A percentile compares a stretch with the other conserved stretches of the same genome.
Conservation (phyloP, 1,140 invertebrate genomes). For the Chrysomallon squamiferum region DNA sequence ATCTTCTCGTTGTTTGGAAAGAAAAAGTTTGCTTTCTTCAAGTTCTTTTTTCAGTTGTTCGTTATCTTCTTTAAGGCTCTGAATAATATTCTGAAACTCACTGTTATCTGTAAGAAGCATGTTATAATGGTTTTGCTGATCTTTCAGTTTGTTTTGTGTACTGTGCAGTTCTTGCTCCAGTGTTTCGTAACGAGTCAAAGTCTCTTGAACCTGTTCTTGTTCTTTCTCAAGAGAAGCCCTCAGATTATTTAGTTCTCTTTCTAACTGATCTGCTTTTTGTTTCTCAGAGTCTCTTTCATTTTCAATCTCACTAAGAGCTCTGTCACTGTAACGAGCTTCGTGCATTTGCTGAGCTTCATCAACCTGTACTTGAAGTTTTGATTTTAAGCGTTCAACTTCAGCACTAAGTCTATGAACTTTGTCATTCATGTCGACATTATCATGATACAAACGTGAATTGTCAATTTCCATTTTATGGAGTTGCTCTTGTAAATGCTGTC, state of each 20-base stretch:
- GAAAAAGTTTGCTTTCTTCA: conserved; percentile 22
- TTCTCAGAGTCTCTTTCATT: neutral
- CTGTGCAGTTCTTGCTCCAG: conserved; percentile 15
- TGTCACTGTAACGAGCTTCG: neutral
- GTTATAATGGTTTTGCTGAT: conserved; percentile 68
- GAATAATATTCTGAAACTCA: conserved; percentile 70
- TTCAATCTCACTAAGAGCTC: neutral
- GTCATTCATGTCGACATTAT: neutral
- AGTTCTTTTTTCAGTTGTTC: conserved; percentile 63
- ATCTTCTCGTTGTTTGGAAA: conserved; percentile 9
- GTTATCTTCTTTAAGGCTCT: conserved; percentile 57
- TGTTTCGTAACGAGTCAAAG: neutral
- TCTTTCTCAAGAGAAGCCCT: neutral
- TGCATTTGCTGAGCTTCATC: neutral
- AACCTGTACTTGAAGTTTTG: neutral
- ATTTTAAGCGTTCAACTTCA: neutral
- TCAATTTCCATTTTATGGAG: conserved; percentile 4
- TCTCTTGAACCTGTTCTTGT: neutral
- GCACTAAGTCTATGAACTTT: neutral
- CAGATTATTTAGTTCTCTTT: neutral
- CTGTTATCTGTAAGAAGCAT: conserved; percentile 80
- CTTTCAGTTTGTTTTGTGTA: conserved; percentile 39
- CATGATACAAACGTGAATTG: conserved; percentile 1
- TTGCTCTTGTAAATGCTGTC: neutral
- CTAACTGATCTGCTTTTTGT: neutral